These are phyloP conservation scores for Spermophilus dauricus DNA, from an alignment of 2,113 vertebrate species.

Conservation along the genomic window DNA sequence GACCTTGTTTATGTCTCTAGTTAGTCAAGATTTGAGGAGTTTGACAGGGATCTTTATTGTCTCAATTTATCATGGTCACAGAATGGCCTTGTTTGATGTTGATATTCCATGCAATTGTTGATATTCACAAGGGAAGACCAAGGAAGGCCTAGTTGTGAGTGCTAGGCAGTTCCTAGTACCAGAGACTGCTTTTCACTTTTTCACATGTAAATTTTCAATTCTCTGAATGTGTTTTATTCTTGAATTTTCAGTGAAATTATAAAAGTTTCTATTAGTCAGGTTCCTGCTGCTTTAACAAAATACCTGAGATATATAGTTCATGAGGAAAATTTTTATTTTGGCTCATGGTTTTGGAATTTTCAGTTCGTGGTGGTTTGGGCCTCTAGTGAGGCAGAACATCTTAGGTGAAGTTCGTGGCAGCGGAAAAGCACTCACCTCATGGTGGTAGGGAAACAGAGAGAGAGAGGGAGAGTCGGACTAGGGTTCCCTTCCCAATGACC, in stretches of 20 bases:
- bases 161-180: background rate
- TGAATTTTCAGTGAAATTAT: conserved; percentile 17
- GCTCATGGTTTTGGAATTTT: background rate
- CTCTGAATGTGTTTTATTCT: background rate
- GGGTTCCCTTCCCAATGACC: background rate
- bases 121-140: background rate
- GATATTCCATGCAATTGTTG: background rate
- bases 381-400: background rate
- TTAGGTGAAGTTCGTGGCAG: background rate
- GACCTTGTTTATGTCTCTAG: background rate
- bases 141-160: background rate
- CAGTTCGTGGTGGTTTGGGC: background rate
- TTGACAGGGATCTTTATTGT: background rate
- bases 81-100: background rate
- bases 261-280: background rate
- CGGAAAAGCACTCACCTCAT: background rate
- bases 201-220: background rate
- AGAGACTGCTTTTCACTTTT: conserved; percentile 13
- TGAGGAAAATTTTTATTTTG: background rate
- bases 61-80: background rate
- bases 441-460: background rate
- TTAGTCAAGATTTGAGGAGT: background rate
- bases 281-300: background rate
- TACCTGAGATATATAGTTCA: background rate
- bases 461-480: background rate